phyloP scores from a whole-genome alignment of 2,888 invertebrate species.

The Sipunculus nudus region DNA sequence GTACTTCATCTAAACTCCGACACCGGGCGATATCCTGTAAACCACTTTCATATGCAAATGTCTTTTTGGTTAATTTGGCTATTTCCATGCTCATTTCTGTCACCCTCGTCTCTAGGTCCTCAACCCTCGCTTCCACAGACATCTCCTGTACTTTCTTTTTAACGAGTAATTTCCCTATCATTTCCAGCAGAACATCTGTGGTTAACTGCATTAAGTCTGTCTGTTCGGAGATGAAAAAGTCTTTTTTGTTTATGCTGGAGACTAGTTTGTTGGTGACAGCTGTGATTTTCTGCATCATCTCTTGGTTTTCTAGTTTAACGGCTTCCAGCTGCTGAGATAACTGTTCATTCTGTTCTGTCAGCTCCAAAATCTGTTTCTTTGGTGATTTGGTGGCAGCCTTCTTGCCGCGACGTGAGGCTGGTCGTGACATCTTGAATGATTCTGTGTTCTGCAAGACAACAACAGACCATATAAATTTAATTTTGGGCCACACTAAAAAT shows the following conservation, averaged over 20 bases:
- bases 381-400: constrained; percentile 4
- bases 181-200: constrained; percentile 3
- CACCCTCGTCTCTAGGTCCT: constrained; percentile 60
- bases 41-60: constrained; percentile 52
- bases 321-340: constrained; percentile 20
- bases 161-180: constrained; percentile 21
- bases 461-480: too few relatives aligned
- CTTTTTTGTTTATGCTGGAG: constrained; percentile 14
- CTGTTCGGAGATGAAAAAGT: constrained; percentile 10
- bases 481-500: too few relatives aligned
- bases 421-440: too few relatives aligned
- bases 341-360: constrained; percentile 25
- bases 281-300: constrained; percentile 9
- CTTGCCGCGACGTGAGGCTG: neutral
- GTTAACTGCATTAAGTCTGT: constrained; percentile 3
- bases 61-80: constrained; percentile 52
- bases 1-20: constrained; percentile 41
- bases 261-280: constrained; percentile 14
- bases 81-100: constrained; percentile 57
- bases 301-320: constrained; percentile 13
- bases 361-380: constrained; percentile 20
- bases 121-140: constrained; percentile 50
- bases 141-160: constrained; percentile 26
- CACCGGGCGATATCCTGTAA: constrained; percentile 49
- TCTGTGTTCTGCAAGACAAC: too few relatives aligned